Evolutionary conservation across 2,888 invertebrate genomes (phyloP), one percentile per base, ranked within the genome.

Genomic region (Sphaeridia pumilis): DNA sequence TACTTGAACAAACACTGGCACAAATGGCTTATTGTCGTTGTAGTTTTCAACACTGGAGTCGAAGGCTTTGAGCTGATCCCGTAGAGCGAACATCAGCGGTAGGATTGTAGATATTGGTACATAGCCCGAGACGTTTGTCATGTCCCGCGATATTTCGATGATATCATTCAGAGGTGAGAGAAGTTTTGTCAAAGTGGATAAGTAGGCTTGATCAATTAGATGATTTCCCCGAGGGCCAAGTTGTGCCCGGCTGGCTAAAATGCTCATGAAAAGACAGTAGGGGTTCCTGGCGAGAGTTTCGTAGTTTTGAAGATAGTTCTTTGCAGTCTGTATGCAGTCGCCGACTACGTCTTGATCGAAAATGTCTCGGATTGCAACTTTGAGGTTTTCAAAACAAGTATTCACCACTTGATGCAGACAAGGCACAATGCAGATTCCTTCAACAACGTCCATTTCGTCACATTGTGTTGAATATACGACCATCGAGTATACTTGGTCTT

Each of bases 151-250:
- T 4, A 49, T 26, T 5, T 59, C 57, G 17, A 57, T 50, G 1
- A 57, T 28, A 4, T 56, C 52, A 26, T 55, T 55, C 1, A 59
- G 12, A 10, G 59, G 59, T 4, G 48, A 38, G 10, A 56, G 48
- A n/a, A 57, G 34, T 2, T 52, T 45, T 1, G 44, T 22, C 10
- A 43, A 50, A 3, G 50, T 49, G 3, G 41, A 28, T 2, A 52
- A 26, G 28, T 41, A 52, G 34, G 41, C 38, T 31, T 35, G 35
- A 17, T 27, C 28, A 17, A 52, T 17, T 22, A 24, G 28, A n/a
- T 34, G 26, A 10, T 42, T 21, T 21, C 47, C 44, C 7, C 21
- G 34, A 20, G 10, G 22, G 24, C 38, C 52, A n/a, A 52, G 14
- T 17, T 21, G 21, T 10, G 20, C 17, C n/a, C 38, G 46, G 46